Evolutionary conservation across 2,888 invertebrate genomes (phyloP), one percentile per base, ranked within the genome.

Genomic region (Spisula solida): DNA sequence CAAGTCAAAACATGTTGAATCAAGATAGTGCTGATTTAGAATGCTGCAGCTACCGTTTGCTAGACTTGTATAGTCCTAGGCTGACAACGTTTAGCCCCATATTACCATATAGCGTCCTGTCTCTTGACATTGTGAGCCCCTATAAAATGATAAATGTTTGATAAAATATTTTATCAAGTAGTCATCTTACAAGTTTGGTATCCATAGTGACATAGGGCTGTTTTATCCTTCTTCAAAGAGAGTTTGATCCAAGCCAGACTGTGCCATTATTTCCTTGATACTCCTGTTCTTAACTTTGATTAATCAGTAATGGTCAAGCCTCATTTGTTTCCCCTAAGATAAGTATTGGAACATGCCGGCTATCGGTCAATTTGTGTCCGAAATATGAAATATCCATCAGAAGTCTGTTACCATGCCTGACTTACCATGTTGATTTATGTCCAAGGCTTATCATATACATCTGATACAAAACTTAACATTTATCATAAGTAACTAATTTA

Each of bases 101-200:
- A 66, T 66, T 66, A 66, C 60, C 60, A 66, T 66, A 66, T 25
- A n/a, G 60, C 5, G 60, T 2, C 25, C 60, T 0, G 5, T 4
- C 25, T 10, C 25, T 41, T 66, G 60, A 66, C 25, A 25, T 10
- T 66, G 20, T 51, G 51, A 16, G 60, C 25, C 20, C n/a, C 56
- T 66, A 66, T 66, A 20, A 41, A 66, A 66, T 66, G 60, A 66
- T 66, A 66, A 66, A 66, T 66, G 60, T 66, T 56, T 66, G 75
- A 75, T 75, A 75, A 75, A 75, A 31, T 75, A 75, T 75, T 75
- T 75, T 75, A 66, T 66, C 60, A 66, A 66, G 25, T 66, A 25
- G 12, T 66, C 60, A 66, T 66, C 60, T 66, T 66, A 8, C 25
- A 66, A 66, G 60, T 66, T 34, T 31, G 1, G 75, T 75, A 34